Base-by-base conservation (phyloP, 2,888 invertebrate genomes). In the Trissoscelio sp. region DNA sequence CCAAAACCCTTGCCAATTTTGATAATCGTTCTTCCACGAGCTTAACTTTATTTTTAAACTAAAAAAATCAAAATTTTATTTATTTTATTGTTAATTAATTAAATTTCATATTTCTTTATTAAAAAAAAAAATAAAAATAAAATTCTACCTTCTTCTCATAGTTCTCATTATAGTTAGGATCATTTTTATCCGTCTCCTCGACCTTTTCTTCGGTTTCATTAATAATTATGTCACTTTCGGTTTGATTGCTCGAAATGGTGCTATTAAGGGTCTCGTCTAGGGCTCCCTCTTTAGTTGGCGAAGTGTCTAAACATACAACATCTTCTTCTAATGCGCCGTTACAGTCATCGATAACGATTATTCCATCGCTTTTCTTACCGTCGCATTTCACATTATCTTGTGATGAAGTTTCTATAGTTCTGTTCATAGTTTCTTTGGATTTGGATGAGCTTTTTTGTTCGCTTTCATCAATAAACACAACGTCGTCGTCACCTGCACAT, bases 1-100 rank as follows among this genome's bases (percentile, higher is more conserved):
- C 89, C 42, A 91, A 84, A 4, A 91, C 89, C 58, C 89, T 87
- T 1, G 91, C 88, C 48, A 91, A 84, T 82, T 91, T 91, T 4
- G 88, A 86, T 6, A 91, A 79, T 37, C 89, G 86, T 64, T 91
- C 90, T 78, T 86, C 89, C 5, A 90, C 87, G 5, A 85, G 85
- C 9, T 74, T 66, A 34, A 87, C 87, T 83, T 91, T 91, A 5
- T 84, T 83, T 31, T 83, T 81, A 16, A n/a, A n/a, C n/a, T n/a
- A n/a, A n/a, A n/a, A n/a, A n/a, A n/a, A n/a, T n/a, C n/a, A n/a
- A n/a, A n/a, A 91, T n/a, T n/a, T n/a, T n/a, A n/a, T n/a, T n/a
- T n/a, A n/a, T n/a, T n/a, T n/a, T n/a, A n/a, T n/a, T n/a, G n/a
- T n/a, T n/a, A n/a, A n/a, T n/a, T n/a, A n/a, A n/a, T n/a, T n/a